These are phyloP conservation scores for Allacma fusca DNA, from an alignment of 2,888 invertebrate species.

Conservation along the genomic window DNA sequence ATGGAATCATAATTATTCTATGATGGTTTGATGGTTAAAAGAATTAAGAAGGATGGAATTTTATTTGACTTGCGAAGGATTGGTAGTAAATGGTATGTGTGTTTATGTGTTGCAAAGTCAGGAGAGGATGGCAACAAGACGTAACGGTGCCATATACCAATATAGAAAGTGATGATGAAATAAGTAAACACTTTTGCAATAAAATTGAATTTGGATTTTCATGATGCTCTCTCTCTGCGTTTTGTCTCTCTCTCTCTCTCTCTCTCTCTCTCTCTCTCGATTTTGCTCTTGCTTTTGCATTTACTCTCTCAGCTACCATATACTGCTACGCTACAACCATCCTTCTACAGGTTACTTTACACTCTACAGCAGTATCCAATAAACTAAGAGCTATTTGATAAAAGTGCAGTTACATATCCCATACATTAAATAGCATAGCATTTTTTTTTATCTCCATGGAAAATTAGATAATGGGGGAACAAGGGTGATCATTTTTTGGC, in stretches of 20 bases:
- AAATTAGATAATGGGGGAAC: slow-evolving; percentile 3
- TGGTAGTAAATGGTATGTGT: no score
- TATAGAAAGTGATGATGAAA: slow-evolving; percentile 37
- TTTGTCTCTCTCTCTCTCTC: no score
- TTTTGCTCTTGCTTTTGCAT: no score
- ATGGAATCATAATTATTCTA: background rate
- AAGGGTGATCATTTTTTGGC: slow-evolving; percentile 3
- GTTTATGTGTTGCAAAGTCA: no score
- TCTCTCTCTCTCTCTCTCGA: no score
- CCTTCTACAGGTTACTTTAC: no score
- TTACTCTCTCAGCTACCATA: no score
- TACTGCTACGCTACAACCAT: no score
- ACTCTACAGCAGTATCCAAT: no score
- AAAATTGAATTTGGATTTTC: slow-evolving; percentile 8
- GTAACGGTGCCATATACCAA: slow-evolving; percentile 29
- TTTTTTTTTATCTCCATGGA: background rate
- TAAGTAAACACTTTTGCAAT: slow-evolving; percentile 18
- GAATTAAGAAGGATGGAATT: background rate
- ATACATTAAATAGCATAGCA: background rate
- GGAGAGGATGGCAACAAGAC: background rate
- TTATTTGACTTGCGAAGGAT: background rate
- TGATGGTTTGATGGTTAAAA: background rate
- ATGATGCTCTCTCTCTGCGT: background rate
- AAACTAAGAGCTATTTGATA: background rate
- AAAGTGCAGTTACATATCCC: background rate